A percentile compares a stretch with the other conserved stretches of the same genome.
phyloP scores from a whole-genome alignment of 2,113 vertebrate species.

The Limanda limanda region DNA sequence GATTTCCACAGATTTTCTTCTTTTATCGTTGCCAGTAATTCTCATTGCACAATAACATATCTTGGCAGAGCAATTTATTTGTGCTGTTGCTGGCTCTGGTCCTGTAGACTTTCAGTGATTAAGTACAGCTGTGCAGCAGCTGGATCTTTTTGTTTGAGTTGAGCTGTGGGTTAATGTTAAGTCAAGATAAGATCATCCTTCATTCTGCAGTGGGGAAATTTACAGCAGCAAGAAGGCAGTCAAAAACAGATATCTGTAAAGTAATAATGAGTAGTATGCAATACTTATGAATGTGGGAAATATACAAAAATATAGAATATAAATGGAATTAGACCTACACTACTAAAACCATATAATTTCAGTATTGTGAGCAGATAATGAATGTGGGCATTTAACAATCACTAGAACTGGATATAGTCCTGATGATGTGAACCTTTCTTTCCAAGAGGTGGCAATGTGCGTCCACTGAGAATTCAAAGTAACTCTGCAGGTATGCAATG shows the following conservation, averaged over 20 bases:
- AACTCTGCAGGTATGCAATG: background rate
- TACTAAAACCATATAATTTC: too few species aligned
- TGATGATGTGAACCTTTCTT: conserved; percentile 6
- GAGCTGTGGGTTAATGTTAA: background rate
- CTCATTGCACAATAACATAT: background rate
- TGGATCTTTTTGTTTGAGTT: background rate
- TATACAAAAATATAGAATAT: too few species aligned
- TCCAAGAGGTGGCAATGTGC: conserved; percentile 52
- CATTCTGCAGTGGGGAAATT: too few species aligned
- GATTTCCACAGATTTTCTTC: background rate
- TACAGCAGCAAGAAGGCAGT: too few species aligned
- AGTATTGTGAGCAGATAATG: background rate
- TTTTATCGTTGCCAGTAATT: too few species aligned
- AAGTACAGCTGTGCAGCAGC: background rate
- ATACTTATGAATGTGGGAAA: too few species aligned
- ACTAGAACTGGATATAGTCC: background rate
- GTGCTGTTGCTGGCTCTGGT: background rate
- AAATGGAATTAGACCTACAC: too few species aligned
- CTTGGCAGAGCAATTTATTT: background rate
- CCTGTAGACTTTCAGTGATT: background rate
- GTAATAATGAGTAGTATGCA: too few species aligned
- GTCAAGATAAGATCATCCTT: too few species aligned
- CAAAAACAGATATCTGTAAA: too few species aligned
- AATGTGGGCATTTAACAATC: background rate
- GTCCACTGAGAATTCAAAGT: background rate